These are phyloP conservation scores for Dipodomys ordii DNA, from an alignment of 2,113 vertebrate species.

Conservation along the genomic window DNA sequence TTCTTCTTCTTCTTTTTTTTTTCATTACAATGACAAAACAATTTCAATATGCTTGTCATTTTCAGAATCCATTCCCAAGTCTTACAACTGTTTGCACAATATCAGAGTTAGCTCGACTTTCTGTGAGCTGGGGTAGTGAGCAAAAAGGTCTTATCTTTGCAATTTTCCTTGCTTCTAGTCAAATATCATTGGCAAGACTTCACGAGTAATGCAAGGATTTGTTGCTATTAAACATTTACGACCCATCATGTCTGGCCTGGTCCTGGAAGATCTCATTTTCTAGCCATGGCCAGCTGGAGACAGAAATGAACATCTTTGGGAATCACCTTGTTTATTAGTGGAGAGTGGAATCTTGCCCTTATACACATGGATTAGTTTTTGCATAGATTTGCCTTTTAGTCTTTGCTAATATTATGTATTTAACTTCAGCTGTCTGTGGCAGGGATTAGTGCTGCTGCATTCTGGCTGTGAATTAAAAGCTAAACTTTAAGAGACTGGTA, in stretches of 20 bases:
- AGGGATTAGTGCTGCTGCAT: not conserved
- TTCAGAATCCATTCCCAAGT: not conserved
- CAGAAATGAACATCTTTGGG: not conserved
- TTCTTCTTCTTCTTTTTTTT: not conserved
- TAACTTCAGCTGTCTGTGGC: not conserved
- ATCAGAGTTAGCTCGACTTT: not conserved
- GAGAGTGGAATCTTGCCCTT: not conserved
- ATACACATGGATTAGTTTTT: not conserved
- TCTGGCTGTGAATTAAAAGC: not conserved
- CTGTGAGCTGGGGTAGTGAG: not conserved
- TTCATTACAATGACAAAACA: not conserved
- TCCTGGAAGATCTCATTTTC: not conserved
- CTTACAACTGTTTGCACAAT: not conserved
- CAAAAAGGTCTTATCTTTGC: not conserved
- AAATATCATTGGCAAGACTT: not conserved
- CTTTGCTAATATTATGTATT: not conserved
- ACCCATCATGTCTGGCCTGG: no score
- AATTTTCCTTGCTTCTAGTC: not conserved
- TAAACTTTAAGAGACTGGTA: not conserved
- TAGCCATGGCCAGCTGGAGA: not conserved
- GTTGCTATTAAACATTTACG: not conserved
- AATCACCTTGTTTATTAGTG: not conserved
- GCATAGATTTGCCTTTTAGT: not conserved
- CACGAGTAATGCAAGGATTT: not conserved
- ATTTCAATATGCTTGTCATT: not conserved